Conservation (phyloP, 2,113 vertebrate species). For the Jacana jacana region DNA sequence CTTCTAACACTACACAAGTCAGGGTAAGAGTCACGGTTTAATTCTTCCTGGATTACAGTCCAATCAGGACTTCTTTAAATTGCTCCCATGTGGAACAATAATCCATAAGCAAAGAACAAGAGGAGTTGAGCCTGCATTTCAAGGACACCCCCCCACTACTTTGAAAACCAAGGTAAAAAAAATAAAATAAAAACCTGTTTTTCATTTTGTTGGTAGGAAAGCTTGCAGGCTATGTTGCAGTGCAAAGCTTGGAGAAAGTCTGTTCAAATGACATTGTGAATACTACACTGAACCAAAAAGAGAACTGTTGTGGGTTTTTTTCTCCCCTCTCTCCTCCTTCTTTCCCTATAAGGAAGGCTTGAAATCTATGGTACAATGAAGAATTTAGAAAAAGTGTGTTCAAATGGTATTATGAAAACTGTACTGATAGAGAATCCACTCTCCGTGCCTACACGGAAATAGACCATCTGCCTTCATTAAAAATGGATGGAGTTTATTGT, state of each 20-base stretch:
- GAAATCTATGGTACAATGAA: background rate
- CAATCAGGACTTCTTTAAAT: conserved; percentile 2
- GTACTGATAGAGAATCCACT: background rate
- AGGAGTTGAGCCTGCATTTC: background rate
- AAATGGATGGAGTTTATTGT: background rate
- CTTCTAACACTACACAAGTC: background rate
- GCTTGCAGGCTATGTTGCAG: background rate
- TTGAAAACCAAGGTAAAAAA: background rate
- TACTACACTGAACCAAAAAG: rapidly evolving
- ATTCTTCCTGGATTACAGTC: conserved; percentile 16
- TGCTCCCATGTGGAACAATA: conserved; percentile 5
- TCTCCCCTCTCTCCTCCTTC: rapidly evolving
- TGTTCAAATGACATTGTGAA: background rate
- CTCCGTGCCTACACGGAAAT: background rate
- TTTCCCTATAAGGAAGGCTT: background rate
- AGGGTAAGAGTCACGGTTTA: background rate
- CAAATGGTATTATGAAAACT: background rate
- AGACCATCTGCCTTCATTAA: background rate
- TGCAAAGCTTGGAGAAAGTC: background rate
- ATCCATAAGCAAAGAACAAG: conserved; percentile 32
- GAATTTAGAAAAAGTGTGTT: background rate
- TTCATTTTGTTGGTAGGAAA: background rate
- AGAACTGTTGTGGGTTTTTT: background rate
- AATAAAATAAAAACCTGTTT: background rate
- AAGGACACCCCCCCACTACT: background rate